Conservation (phyloP, 1,140 invertebrate species). For the Hylyphantes graminicola region DNA sequence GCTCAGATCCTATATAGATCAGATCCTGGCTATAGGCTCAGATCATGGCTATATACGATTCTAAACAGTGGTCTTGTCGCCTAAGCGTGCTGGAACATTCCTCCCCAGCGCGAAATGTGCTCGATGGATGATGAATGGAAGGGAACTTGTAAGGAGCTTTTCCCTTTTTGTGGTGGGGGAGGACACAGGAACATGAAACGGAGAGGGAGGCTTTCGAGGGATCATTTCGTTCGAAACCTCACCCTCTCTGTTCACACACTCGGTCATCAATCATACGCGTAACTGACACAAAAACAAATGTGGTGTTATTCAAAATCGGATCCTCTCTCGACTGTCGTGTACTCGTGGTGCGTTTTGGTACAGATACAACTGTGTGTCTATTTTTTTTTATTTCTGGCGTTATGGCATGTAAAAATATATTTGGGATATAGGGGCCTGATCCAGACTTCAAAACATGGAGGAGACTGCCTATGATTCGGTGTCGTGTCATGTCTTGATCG, state of each 20-base stretch:
- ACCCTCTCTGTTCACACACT: conserved; percentile 4
- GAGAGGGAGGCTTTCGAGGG: neutral
- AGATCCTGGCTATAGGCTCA: no score
- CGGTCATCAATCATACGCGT: conserved; percentile 30
- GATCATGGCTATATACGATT: neutral
- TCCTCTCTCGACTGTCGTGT: neutral
- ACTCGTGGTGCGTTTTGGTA: no score
- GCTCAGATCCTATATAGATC: no score
- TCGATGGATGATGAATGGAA: neutral
- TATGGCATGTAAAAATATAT: no score
- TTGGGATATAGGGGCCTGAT: no score
- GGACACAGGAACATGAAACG: neutral
- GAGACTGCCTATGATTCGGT: no score
- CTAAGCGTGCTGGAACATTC: neutral
- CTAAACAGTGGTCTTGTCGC: neutral
- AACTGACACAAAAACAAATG: conserved; percentile 27
- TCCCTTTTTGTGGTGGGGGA: conserved; percentile 6
- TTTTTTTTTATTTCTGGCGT: no score
- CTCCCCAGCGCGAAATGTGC: neutral
- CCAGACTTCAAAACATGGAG: no score
- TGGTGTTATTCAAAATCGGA: neutral
- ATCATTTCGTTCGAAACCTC: conserved; percentile 11
- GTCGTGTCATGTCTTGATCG: no score
- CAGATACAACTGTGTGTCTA: no score
- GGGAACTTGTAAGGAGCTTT: neutral